Percentiles rank a stretch among this genome's conserved stretches.
phyloP scores from a whole-genome alignment of 2,113 vertebrate species.

The Microcebus murinus region DNA sequence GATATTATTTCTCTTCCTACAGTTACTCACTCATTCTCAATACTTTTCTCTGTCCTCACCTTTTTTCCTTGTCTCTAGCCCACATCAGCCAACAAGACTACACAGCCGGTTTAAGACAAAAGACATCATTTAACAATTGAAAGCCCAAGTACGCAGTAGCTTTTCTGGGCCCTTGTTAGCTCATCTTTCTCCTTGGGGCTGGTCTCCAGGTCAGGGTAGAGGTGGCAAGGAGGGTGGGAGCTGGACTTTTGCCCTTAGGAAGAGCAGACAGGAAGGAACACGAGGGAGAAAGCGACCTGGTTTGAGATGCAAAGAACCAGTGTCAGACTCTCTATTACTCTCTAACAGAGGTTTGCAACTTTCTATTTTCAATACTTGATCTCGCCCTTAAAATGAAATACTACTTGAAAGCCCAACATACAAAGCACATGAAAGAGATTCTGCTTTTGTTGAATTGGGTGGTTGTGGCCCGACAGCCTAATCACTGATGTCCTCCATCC shows the following conservation, averaged over 20 bases:
- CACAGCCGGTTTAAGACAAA: not conserved
- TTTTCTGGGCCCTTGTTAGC: not conserved
- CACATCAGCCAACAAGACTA: not conserved
- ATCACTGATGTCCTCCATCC: not conserved
- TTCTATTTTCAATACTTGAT: slow-evolving; percentile 38
- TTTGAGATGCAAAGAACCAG: not conserved
- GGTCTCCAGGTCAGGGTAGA: not conserved
- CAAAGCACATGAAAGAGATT: not conserved
- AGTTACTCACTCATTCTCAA: not conserved
- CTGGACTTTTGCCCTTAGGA: not conserved
- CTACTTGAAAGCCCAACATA: not conserved
- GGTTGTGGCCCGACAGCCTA: not conserved
- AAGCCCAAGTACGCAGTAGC: not conserved
- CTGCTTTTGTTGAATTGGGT: not conserved
- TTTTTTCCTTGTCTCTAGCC: not conserved
- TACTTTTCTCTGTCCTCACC: not conserved
- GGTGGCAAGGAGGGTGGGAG: not conserved
- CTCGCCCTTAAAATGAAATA: slow-evolving; percentile 14
- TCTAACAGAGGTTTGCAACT: slow-evolving; percentile 35
- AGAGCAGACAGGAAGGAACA: not conserved
- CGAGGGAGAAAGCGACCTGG: not conserved
- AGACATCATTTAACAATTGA: not conserved
- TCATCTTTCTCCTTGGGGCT: not conserved
- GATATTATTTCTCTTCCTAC: not conserved
- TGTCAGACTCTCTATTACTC: not conserved